phyloP scores from a whole-genome alignment of 2,113 vertebrate genomes.

The Solea solea region DNA sequence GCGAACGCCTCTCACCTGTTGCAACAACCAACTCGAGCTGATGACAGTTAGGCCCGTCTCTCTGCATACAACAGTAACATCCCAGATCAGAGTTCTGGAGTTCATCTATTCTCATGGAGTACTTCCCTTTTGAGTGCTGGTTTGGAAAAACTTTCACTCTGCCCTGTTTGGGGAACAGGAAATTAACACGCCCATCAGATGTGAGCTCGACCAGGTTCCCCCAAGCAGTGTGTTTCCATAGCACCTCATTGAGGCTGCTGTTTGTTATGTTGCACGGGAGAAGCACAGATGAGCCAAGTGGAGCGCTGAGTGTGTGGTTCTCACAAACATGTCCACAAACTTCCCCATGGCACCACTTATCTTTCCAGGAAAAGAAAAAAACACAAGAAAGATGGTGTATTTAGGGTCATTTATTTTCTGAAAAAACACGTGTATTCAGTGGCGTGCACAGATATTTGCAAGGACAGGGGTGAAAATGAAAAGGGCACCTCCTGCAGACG shows the following conservation, averaged over 20 bases:
- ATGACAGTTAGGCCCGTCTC: constrained; percentile 10
- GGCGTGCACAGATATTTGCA: no score
- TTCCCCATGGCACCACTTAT: fast-evolving
- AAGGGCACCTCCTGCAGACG: no score
- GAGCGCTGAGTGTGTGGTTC: fast-evolving
- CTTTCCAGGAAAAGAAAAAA: constrained; percentile 17
- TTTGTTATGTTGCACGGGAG: constrained; percentile 52
- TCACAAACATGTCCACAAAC: background rate
- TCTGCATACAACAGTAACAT: constrained; percentile 58
- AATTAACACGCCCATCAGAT: constrained; percentile 11
- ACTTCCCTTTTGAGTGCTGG: constrained; percentile 61
- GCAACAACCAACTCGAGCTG: constrained; percentile 37
- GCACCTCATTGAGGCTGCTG: fast-evolving
- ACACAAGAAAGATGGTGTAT: background rate
- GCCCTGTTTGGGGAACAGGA: constrained; percentile 51
- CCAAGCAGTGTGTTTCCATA: constrained; percentile 36
- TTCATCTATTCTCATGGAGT: constrained; percentile 66
- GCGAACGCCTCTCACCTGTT: constrained; percentile 15
- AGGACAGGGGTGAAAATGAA: no score
- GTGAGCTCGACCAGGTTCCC: constrained; percentile 32
- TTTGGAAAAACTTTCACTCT: constrained; percentile 68
- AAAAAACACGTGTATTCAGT: no score
- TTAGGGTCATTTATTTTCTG: no score
- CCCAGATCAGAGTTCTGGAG: constrained; percentile 65
- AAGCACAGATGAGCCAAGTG: constrained; percentile 57